Base-by-base conservation (phyloP, 2,797 vertebrate genomes). In the Rhyacichthys aspro region DNA sequence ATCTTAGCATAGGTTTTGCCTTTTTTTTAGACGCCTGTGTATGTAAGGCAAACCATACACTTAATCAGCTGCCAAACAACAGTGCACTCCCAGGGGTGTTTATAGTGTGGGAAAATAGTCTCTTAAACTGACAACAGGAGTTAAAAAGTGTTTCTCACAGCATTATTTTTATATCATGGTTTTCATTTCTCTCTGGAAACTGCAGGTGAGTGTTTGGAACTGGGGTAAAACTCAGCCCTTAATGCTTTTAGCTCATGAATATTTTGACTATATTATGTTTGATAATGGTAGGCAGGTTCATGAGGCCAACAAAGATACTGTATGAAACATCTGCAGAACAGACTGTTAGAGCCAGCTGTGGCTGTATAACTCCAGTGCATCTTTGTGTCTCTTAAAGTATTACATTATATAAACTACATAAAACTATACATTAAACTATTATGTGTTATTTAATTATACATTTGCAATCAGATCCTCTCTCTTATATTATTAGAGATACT, bases 41-140 rank as follows among this genome's bases (percentile, higher is more conserved):
- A 23, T 7, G 34, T 17, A 72, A n/a, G 49, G 47, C 52, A 37
- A 67, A 55, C 39, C 53, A 52, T 48, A 64, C 71, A 57, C 9
- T 56, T 53, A 47, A 42, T 70, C 52, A 44, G 55, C 65, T 11
- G 43, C 54, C 11, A 59, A 53, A 34, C 44, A 52, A 34, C 14
- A 42, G 43, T 55, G 28, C 52, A 8, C 43, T 61, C 36, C 50
- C 34, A 50, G 43, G 23, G 50, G 41, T 14, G 41, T 43, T 32
- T 16, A 56, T 32, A 3, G 16, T 43, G 53, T 61, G 59, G 62
- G 1, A 34, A 32, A 66, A 47, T 28, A 5, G 23, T 6, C 38
- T 34, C 53, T 38, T 7, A 11, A 38, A 43, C 41, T 52, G 43
- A 59, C 43, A 53, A 49, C 4, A 5, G n/a, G 53, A 44, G 33